phyloP scores from a whole-genome alignment of 2,888 invertebrate species.

The Ischnus inquisitorius region DNA sequence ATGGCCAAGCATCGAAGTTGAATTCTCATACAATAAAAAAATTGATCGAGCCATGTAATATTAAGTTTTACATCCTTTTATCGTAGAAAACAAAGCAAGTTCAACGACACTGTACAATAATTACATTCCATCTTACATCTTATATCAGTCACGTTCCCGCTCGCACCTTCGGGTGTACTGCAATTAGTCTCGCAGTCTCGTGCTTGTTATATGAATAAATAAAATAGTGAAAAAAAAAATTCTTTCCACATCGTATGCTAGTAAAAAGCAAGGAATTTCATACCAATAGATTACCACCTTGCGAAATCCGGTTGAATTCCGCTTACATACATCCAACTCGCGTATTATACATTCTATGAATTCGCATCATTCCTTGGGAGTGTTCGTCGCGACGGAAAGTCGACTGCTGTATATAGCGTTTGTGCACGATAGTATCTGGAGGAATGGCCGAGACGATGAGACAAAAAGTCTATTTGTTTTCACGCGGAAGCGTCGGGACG shows the following conservation, averaged over 20 bases:
- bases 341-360: slow-evolving; percentile 12
- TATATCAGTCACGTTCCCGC: slow-evolving; percentile 1
- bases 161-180: slow-evolving; percentile 8
- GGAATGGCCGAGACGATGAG: not conserved
- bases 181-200: slow-evolving; percentile 12
- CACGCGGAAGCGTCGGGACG: slow-evolving; percentile 65
- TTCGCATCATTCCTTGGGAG: slow-evolving; percentile 4
- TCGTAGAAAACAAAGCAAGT: not conserved
- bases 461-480: slow-evolving; percentile 34
- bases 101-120: not conserved
- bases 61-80: not conserved
- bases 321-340: slow-evolving; percentile 12
- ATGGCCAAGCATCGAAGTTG: too few relatives aligned
- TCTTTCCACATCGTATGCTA: not conserved
- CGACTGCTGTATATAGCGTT: not conserved
- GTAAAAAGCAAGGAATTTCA: not conserved
- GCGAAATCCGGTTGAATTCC: slow-evolving; percentile 17
- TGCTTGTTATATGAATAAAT: slow-evolving; percentile 8
- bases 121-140: not conserved
- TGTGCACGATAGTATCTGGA: not conserved
- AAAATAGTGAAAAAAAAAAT: slow-evolving; percentile 7
- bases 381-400: slow-evolving; percentile 7
- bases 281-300: slow-evolving; percentile 11
- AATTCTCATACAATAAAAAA: not conserved
- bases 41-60: not conserved